phyloP scores from a whole-genome alignment of 2,888 invertebrate genomes.

The Dusona sp. region DNA sequence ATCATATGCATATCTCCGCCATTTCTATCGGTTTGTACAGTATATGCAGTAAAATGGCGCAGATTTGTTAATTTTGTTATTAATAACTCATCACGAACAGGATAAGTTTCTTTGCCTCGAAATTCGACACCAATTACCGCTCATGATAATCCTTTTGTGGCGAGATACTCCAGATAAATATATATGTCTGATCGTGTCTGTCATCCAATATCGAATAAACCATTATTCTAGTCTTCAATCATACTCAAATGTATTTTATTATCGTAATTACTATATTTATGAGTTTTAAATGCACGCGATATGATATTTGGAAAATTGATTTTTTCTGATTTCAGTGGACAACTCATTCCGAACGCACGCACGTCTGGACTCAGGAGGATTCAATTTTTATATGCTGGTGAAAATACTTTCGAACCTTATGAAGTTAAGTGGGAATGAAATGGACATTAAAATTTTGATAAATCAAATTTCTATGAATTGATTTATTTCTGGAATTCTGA shows the following conservation, averaged over 20 bases:
- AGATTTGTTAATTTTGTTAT: background rate
- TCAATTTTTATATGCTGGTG: no score
- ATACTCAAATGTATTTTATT: background rate
- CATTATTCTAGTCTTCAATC: background rate
- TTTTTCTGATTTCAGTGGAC: background rate
- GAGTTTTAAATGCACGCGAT: background rate
- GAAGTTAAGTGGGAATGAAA: no score
- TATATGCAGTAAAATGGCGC: background rate
- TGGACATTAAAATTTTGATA: no score
- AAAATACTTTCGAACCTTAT: no score
- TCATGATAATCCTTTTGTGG: background rate
- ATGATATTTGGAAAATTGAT: background rate
- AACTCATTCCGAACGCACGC: background rate
- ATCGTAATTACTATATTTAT: background rate
- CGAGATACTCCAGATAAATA: no score
- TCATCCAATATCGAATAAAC: background rate
- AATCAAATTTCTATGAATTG: no score
- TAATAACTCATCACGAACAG: no score
- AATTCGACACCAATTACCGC: background rate
- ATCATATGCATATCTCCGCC: background rate
- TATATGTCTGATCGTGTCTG: no score
- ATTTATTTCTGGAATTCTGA: no score
- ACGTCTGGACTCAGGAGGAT: background rate
- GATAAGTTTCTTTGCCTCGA: no score
- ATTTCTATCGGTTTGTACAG: background rate